Conservation (phyloP, 1,140 invertebrate species). For the Drosophila pectinifera region DNA sequence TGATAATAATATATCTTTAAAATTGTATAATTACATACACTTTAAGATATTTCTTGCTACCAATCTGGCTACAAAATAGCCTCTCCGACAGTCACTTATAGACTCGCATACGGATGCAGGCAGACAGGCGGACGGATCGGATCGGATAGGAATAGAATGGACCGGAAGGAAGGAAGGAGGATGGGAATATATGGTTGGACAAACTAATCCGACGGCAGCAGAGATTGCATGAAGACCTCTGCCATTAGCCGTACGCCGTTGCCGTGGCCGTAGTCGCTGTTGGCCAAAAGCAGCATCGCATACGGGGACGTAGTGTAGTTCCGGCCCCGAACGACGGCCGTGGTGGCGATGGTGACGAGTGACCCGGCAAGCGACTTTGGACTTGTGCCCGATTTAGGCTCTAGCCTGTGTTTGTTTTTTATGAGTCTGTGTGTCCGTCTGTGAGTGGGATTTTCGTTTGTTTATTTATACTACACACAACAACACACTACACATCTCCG, state of each 20-base stretch:
- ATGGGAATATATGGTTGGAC: slow-evolving; percentile 42
- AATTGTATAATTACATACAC: neutral
- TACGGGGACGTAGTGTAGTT: slow-evolving; percentile 25
- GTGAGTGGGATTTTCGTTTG: slow-evolving; percentile 27
- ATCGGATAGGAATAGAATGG: slow-evolving; percentile 16
- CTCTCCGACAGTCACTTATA: neutral
- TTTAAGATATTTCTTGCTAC: neutral
- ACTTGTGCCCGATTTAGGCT: slow-evolving; percentile 52
- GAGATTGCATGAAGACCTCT: slow-evolving; percentile 45
- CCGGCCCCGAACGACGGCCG: slow-evolving; percentile 15
- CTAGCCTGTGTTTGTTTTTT: slow-evolving; percentile 33
- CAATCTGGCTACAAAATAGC: slow-evolving; percentile 5
- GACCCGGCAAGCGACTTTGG: slow-evolving; percentile 51
- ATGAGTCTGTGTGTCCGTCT: slow-evolving; percentile 14
- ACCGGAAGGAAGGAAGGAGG: slow-evolving; percentile 34
- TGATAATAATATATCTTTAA: no score
- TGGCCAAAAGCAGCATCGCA: slow-evolving; percentile 22
- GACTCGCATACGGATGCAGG: slow-evolving; percentile 29
- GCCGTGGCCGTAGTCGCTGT: slow-evolving; percentile 12
- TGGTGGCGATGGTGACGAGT: slow-evolving; percentile 44
- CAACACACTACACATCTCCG: slow-evolving; percentile 14
- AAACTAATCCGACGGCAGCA: slow-evolving; percentile 56
- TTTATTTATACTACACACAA: slow-evolving; percentile 37
- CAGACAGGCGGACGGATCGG: slow-evolving; percentile 13
- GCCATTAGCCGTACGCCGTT: slow-evolving; percentile 34